phyloP scores from a whole-genome alignment of 2,113 vertebrate species.

The Pelecanus crispus region DNA sequence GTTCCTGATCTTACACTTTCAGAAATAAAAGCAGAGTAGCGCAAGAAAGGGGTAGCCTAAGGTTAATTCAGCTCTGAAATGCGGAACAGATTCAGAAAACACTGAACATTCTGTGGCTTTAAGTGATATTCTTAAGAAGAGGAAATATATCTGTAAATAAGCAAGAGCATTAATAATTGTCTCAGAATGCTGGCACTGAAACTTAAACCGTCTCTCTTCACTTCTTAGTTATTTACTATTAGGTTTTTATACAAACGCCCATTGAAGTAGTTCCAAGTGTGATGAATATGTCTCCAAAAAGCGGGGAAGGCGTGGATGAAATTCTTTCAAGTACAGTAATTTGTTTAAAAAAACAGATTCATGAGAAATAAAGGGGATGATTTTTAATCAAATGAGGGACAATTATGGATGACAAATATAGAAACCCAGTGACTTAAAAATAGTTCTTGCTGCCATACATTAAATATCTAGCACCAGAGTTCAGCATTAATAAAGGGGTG shows the following conservation, averaged over 20 bases:
- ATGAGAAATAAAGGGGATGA: neutral
- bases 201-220: neutral
- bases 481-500: conserved; percentile 41
- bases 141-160: neutral
- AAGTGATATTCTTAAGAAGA: neutral
- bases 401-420: neutral
- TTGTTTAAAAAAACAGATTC: neutral
- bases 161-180: conserved; percentile 2
- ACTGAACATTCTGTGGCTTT: neutral
- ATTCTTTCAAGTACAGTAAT: neutral
- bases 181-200: conserved; percentile 27
- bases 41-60: neutral
- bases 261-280: conserved; percentile 43
- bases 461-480: neutral
- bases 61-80: conserved; percentile 18
- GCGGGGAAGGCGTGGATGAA: neutral
- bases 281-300: neutral
- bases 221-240: conserved; percentile 41
- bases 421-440: neutral
- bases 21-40: neutral
- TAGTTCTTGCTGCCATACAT: neutral
- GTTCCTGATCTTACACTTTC: neutral
- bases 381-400: neutral
- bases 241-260: conserved; percentile 23
- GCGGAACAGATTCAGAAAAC: neutral